Conservation (phyloP, 2,797 vertebrate genomes). For the Harpagifer antarcticus region DNA sequence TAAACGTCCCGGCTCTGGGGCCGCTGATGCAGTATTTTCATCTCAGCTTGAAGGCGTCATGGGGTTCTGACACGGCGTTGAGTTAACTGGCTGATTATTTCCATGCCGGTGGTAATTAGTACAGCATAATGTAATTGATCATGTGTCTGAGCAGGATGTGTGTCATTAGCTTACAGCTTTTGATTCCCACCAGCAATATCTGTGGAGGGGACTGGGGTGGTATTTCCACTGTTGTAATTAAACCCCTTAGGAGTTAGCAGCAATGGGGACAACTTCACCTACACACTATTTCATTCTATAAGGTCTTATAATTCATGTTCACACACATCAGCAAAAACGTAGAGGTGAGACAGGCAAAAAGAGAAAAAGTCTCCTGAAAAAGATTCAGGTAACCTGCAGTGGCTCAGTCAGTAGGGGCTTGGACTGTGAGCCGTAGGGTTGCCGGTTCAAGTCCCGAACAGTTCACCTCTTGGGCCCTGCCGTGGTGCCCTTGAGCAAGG, state of each 20-base stretch:
- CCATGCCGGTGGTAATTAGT: slow-evolving; percentile 47
- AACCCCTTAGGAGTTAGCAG: slow-evolving; percentile 50
- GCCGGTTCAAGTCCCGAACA: too few species aligned
- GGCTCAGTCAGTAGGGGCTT: too few species aligned
- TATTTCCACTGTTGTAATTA: slow-evolving; percentile 57
- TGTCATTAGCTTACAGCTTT: slow-evolving; percentile 49
- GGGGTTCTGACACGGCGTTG: slow-evolving; percentile 45
- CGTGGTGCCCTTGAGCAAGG: too few species aligned
- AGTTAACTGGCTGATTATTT: slow-evolving; percentile 60
- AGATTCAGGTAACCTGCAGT: too few species aligned
- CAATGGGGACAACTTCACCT: slow-evolving; percentile 28
- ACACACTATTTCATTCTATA: slow-evolving; percentile 26
- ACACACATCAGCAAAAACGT: neutral
- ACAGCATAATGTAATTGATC: slow-evolving; percentile 61
- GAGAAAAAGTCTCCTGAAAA: neutral
- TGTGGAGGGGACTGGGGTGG: slow-evolving; percentile 15
- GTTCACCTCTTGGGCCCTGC: too few species aligned
- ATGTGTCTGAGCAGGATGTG: slow-evolving; percentile 26
- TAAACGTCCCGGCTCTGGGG: slow-evolving; percentile 3
- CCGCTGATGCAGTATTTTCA: slow-evolving; percentile 24
- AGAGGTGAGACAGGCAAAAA: slow-evolving; percentile 4
- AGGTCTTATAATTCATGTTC: slow-evolving; percentile 25
- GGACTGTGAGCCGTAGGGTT: too few species aligned
- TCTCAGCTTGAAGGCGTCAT: slow-evolving; percentile 34
- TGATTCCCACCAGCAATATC: slow-evolving; percentile 33